Conservation (phyloP, 2,113 vertebrate species). For the Nyctereutes procyonoides region DNA sequence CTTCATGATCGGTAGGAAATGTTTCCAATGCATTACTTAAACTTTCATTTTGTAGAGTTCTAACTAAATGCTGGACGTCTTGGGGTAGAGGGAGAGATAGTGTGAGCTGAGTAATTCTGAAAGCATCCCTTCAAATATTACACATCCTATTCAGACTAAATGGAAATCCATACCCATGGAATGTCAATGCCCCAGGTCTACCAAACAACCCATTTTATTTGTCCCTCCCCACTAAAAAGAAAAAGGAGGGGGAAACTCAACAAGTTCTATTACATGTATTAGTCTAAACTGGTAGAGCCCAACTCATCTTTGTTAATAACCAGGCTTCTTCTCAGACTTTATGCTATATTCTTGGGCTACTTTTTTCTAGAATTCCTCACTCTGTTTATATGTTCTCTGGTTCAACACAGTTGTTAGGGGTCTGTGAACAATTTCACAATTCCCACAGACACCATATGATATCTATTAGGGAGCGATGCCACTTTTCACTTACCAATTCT, state of each 20-base stretch:
- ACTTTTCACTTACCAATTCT: slow-evolving; percentile 91
- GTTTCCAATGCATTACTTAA: slow-evolving; percentile 10
- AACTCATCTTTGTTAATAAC: slow-evolving; percentile 56
- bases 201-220: slow-evolving; percentile 41
- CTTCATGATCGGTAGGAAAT: slow-evolving; percentile 4
- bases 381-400: slow-evolving; percentile 66
- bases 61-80: slow-evolving; percentile 25
- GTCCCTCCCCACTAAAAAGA: neutral
- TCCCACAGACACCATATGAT: slow-evolving; percentile 88
- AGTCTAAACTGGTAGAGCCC: slow-evolving; percentile 12
- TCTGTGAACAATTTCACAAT: slow-evolving; percentile 89
- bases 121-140: slow-evolving; percentile 31
- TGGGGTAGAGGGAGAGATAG: neutral
- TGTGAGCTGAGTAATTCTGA: slow-evolving; percentile 29
- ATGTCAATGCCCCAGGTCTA: slow-evolving; percentile 41
- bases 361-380: slow-evolving; percentile 6
- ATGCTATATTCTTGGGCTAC: slow-evolving; percentile 36
- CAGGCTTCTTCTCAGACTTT: slow-evolving; percentile 39
- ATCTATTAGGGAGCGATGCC: slow-evolving; percentile 86
- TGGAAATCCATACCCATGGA: slow-evolving; percentile 40
- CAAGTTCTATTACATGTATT: neutral
- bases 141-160: slow-evolving; percentile 20
- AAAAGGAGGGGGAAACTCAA: neutral
- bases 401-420: slow-evolving; percentile 79
- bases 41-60: slow-evolving; percentile 54